Evolutionary conservation across 2,113 vertebrate species (phyloP), one percentile per base, ranked within the genome.

Genomic region (Piaya cayana): DNA sequence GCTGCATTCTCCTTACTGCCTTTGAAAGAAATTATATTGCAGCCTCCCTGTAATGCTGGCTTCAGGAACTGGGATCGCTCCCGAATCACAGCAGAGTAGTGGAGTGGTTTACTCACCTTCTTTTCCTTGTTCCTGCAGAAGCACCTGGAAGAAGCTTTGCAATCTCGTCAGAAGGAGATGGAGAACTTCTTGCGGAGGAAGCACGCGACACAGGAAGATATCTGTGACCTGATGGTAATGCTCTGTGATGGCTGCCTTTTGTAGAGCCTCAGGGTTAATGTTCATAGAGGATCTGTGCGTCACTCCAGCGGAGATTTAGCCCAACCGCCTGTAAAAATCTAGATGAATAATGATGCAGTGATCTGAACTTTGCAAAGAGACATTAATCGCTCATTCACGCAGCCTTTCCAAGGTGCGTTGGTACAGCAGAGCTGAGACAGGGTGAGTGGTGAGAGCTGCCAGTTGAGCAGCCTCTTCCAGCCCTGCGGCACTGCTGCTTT

Each of bases 191-290:
- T 96, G 74, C 91, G 7, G 68, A 97, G 94, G 69, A 98, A 98
- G 93, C 93, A 16, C 29, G 86, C 75, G 34, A 94, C 83, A 2
- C 96, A 98, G 95, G 97, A 98, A 78, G 94, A 97, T 88, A 98
- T 98, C 92, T 94, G 97, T 74, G 70, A 75, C 76, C 97, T 99
- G 96, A 97, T 95, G 97, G 98, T 99, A 98, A 85, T 15, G 25
- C 13, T 22, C 25, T 36, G 37, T 19, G 37, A 20, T 6, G 65
- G 56, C 49, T 65, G 37, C 37, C 62, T 22, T 25, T n/a, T 18
- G 3, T 21, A n/a, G 64, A 70, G 37, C 37, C 10, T n/a, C 30
- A 45, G 70, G 39, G 47, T 9, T 71, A 15, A 2, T 17, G 39
- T 19, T 64, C 13, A 11, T 8, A 39, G 53, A 68, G 49, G 21